These are phyloP conservation scores for Pegoplata infirma DNA, from an alignment of 2,888 invertebrate species.

Conservation along the genomic window DNA sequence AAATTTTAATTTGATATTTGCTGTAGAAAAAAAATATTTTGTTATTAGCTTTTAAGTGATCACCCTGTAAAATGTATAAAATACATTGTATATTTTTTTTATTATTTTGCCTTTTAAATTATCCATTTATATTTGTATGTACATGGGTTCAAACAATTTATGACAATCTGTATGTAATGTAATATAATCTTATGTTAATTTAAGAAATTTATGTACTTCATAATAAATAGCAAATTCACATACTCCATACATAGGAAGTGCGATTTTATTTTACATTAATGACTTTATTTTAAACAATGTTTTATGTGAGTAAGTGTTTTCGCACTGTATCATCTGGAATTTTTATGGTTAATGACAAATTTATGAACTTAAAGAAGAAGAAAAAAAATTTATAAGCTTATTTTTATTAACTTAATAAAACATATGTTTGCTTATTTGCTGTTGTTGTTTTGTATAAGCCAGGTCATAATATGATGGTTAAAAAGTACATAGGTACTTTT, in stretches of 20 bases:
- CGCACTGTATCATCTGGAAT: not conserved
- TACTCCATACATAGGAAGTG: not conserved
- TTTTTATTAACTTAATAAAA: not conserved
- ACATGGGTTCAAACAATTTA: no score
- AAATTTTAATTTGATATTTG: no score
- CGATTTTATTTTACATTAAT: not conserved
- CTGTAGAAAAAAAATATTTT: no score
- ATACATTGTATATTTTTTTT: no score
- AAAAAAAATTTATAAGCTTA: not conserved
- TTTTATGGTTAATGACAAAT: not conserved
- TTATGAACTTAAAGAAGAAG: not conserved
- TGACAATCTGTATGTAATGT: no score
- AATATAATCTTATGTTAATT: not conserved
- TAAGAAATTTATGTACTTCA: no score
- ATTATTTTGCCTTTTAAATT: no score
- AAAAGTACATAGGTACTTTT: not conserved
- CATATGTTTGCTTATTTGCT: not conserved
- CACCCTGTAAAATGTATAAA: no score
- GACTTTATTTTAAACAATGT: not conserved
- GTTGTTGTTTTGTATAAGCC: not conserved
- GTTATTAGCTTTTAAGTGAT: no score
- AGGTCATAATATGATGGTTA: not conserved
- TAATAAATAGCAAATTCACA: no score
- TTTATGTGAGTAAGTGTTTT: not conserved
- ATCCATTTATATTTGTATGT: no score